These are phyloP conservation scores for Silurus glanis DNA, from an alignment of 2,113 vertebrate genomes.

Conservation along the genomic window DNA sequence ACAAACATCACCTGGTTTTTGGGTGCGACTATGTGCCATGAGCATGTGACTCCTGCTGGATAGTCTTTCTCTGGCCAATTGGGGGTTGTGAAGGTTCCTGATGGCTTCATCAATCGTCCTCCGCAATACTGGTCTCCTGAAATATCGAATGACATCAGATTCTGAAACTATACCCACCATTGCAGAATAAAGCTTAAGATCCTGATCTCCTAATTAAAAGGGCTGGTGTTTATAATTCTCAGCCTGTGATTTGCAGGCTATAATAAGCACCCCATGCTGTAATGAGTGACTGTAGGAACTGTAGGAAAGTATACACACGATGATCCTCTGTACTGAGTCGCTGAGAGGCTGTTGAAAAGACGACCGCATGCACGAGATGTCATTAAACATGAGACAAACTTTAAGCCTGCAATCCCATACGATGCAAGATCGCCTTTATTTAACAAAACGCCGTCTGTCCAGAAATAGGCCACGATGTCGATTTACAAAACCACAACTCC, in stretches of 20 bases:
- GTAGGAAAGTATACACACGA: conserved; percentile 12
- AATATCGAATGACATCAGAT: conserved; percentile 17
- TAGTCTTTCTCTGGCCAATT: conserved; percentile 98
- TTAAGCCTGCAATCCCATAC: conserved; percentile 39
- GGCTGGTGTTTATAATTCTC: conserved; percentile 12
- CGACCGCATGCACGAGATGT: conserved; percentile 7
- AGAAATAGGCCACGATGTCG: neutral
- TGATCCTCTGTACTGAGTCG: conserved; percentile 26
- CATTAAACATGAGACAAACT: conserved; percentile 35
- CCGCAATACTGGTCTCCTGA: conserved; percentile 98
- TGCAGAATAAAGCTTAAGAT: conserved; percentile 4
- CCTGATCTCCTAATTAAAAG: conserved; percentile 26
- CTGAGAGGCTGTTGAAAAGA: conserved; percentile 32
- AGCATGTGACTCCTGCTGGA: conserved; percentile 90
- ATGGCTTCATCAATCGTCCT: conserved; percentile 83
- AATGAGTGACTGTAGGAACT: conserved; percentile 33
- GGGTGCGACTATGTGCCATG: conserved; percentile 94
- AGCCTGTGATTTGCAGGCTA: conserved; percentile 11
- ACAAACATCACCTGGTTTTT: conserved; percentile 84
- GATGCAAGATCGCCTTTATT: conserved; percentile 6
- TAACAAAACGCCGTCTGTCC: neutral
- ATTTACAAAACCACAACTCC: conserved; percentile 23
- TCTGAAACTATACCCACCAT: neutral
- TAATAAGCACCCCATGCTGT: conserved; percentile 26
- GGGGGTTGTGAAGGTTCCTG: conserved; percentile 89